phyloP scores from a whole-genome alignment of 2,797 vertebrate genomes.

The Macrochelys suwanniensis region DNA sequence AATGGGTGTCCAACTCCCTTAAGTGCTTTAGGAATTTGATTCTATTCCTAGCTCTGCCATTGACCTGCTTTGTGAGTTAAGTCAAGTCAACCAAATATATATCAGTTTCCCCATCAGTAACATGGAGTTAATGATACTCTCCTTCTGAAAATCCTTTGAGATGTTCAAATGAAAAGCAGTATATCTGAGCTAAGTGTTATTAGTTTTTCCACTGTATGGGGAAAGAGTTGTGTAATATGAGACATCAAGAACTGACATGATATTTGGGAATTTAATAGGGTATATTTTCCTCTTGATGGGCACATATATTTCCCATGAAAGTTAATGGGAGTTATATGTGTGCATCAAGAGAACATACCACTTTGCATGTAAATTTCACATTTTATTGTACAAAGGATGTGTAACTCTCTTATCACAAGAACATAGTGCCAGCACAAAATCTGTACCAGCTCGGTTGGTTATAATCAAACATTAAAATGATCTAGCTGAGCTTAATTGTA shows the following conservation, averaged over 20 bases:
- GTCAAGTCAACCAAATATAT: background rate
- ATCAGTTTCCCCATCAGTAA: background rate
- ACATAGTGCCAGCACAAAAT: background rate
- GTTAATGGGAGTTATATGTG: slow-evolving; percentile 60
- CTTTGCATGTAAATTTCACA: slow-evolving; percentile 71
- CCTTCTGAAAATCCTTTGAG: slow-evolving; percentile 23
- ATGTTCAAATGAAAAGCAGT: background rate
- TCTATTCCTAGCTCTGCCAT: background rate
- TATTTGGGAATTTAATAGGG: slow-evolving; percentile 53
- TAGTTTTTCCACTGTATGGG: background rate
- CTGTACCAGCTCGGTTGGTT: slow-evolving; percentile 35
- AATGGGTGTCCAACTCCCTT: background rate
- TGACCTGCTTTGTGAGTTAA: background rate
- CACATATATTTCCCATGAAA: slow-evolving; percentile 67
- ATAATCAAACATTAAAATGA: slow-evolving; percentile 70
- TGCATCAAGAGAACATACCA: slow-evolving; percentile 52
- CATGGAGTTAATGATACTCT: background rate
- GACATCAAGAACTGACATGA: background rate
- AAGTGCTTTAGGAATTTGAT: background rate
- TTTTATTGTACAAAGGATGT: slow-evolving; percentile 61
- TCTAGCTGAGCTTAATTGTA: slow-evolving; percentile 57
- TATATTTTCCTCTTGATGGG: slow-evolving; percentile 62
- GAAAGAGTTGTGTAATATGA: background rate
- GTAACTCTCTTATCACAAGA: slow-evolving; percentile 53
- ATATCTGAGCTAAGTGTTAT: background rate